Evolutionary conservation across 2,888 invertebrate genomes (phyloP).

Genomic region (Ormyrus rosae): DNA sequence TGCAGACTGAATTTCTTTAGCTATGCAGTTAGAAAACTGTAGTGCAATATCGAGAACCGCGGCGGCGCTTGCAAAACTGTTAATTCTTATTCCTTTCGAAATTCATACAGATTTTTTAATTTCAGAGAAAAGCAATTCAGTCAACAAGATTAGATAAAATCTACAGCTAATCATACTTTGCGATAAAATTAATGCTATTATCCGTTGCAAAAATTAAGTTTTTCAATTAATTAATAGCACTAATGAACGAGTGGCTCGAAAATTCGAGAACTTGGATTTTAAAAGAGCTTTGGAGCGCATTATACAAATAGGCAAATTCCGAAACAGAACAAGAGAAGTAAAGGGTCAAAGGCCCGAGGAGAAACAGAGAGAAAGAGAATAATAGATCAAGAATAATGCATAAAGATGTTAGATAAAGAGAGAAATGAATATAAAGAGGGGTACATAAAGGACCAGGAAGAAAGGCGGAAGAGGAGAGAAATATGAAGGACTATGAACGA

Average conservation of each 20-base stretch:
- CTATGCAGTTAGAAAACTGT: too few species aligned
- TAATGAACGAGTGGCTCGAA: background rate
- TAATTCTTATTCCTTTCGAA: too few species aligned
- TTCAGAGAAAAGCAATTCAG: too few species aligned
- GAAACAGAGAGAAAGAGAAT: constrained; percentile 58
- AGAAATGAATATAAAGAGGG: background rate
- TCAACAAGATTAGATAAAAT: background rate
- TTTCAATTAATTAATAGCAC: too few species aligned
- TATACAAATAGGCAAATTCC: background rate
- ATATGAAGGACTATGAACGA: constrained; percentile 24
- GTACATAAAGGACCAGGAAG: background rate
- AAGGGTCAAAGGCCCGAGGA: constrained; percentile 40
- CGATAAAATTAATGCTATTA: too few species aligned
- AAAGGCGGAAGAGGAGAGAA: constrained; percentile 17
- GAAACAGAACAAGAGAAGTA: background rate
- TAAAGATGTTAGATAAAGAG: constrained; percentile 25
- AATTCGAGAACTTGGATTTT: background rate
- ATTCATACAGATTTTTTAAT: too few species aligned
- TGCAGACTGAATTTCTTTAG: too few species aligned
- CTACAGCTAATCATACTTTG: too few species aligned
- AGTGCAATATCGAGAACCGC: background rate
- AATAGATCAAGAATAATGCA: constrained; percentile 28
- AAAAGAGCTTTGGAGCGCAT: too few species aligned
- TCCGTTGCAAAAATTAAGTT: too few species aligned
- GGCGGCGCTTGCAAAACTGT: background rate